Evolutionary conservation across 2,113 vertebrate genomes (phyloP).

Genomic region (Leptosomus discolor): DNA sequence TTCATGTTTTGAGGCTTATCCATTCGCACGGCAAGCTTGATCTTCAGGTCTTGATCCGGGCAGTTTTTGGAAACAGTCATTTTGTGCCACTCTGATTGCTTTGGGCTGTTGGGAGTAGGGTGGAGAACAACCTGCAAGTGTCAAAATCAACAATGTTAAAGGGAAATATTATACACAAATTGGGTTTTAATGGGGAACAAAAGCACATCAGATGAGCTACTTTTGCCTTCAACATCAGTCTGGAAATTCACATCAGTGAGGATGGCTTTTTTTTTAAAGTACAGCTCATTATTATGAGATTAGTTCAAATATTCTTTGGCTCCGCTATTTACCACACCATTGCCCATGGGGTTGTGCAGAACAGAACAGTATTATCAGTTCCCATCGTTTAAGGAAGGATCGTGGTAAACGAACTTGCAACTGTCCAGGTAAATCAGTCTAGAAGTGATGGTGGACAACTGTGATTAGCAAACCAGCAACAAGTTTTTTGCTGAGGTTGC

Average conservation of each 20-base stretch:
- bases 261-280: not conserved
- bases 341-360: not conserved
- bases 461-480: not conserved
- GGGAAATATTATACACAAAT: not conserved
- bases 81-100: slow-evolving; percentile 96
- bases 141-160: not conserved
- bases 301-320: not conserved
- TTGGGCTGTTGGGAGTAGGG: slow-evolving; percentile 95
- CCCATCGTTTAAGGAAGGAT: not conserved
- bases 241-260: not conserved
- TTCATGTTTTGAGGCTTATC: slow-evolving; percentile 99
- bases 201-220: not conserved
- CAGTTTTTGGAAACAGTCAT: slow-evolving; percentile 98
- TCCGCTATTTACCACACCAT: not conserved
- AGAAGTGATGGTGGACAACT: not conserved
- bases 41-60: slow-evolving; percentile 91
- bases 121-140: slow-evolving; percentile 89
- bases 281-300: not conserved
- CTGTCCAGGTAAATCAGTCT: not conserved
- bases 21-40: slow-evolving; percentile 97
- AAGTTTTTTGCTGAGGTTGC: not conserved
- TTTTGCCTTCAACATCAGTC: not conserved
- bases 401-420: not conserved
- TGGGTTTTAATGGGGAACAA: not conserved
- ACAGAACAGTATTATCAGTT: not conserved